Base-by-base conservation (phyloP, 1,140 invertebrate genomes). In the Chelonus insularis region DNA sequence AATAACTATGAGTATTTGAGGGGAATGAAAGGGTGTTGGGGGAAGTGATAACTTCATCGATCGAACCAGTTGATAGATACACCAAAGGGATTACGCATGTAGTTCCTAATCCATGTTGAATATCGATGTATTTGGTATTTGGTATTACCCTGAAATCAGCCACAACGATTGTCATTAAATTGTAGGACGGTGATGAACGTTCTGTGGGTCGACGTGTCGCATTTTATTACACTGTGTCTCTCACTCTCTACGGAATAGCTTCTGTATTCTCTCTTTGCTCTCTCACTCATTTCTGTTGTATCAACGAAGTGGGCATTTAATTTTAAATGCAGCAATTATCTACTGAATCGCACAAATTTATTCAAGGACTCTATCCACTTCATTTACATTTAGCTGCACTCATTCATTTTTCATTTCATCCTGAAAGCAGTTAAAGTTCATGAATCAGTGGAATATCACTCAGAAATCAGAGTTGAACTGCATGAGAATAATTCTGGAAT, bases 311-410 rank as follows among this genome's bases (percentile, higher is more conserved):
- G 52, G 8, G 18, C 52, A 37, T 37, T 55, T 55, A 55, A 55
- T 55, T 55, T 55, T 39, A 55, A 55, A 55, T 52, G 50, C 52
- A 18, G 25, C 32, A 55, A 55, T 55, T 55, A 55, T 55, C 52
- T 21, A 39, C 34, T 55, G 34, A 55, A 55, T 55, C 29, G 21
- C 52, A 37, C 52, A 55, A 55, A 55, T 55, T 55, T 55, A 55
- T 55, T 39, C 52, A 18, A 12, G 14, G 25, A 16, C 50, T 52
- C 32, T 32, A 52, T 52, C 25, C 50, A 52, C 50, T 52, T 52
- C 50, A 52, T 52, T 34, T 52, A 18, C 50, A 52, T 52, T 52
- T 52, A 29, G 25, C 34, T 34, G 20, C 25, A 14, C 50, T 52
- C 50, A 52, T 52, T 52, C 20, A 48, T 34, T 32, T 32, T 52